Conservation (phyloP, 2,888 invertebrate species). For the Agrilus mali region DNA sequence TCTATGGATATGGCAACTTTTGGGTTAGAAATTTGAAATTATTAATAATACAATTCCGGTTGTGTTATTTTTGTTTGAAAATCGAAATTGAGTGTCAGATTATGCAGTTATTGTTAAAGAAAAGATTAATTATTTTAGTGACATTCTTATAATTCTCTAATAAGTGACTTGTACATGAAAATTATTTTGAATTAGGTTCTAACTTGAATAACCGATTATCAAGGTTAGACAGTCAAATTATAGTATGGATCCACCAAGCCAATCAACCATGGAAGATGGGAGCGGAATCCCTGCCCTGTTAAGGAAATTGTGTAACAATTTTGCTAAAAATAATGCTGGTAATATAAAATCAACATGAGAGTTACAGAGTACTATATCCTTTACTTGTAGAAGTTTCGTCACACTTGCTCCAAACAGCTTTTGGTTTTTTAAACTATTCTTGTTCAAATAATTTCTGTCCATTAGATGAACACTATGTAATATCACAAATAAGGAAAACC, state of each 20-base stretch:
- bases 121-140: no score
- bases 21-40: no score
- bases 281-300: slow-evolving; percentile 14
- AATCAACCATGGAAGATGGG: slow-evolving; percentile 8
- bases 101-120: no score
- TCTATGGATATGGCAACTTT: no score
- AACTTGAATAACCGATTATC: no score
- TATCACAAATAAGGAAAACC: slow-evolving; percentile 15
- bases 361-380: no score
- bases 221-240: background rate
- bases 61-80: no score
- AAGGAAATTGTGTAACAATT: slow-evolving; percentile 26
- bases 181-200: no score
- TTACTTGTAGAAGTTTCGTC: slow-evolving; percentile 21
- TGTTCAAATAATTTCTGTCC: slow-evolving; percentile 3
- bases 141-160: no score
- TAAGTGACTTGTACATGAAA: no score
- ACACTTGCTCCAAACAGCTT: slow-evolving; percentile 20
- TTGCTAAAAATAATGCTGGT: slow-evolving; percentile 24
- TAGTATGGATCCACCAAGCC: slow-evolving; percentile 12
- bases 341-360: background rate
- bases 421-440: slow-evolving; percentile 17
- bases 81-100: no score
- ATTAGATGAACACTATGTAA: slow-evolving; percentile 22
- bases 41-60: no score